Base-by-base conservation (phyloP, 2,888 invertebrate genomes). In the Drosophila nigricruria region DNA sequence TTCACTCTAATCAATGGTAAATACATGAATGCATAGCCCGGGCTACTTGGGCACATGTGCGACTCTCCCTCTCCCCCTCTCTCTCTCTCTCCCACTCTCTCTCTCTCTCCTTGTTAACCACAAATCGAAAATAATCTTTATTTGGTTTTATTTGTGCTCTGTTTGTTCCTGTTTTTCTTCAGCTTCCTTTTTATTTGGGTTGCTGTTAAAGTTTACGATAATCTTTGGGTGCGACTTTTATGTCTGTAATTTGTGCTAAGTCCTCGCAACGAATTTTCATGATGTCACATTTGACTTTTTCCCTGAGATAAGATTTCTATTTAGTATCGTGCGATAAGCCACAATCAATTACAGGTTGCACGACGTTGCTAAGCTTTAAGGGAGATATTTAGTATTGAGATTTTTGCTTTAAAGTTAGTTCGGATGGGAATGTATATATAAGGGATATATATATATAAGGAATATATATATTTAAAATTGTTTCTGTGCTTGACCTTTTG, bases 1-100 rank as follows among this genome's bases (percentile, higher is more conserved):
- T 91, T 91, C 92, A 92, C 92, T 93, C 79, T 73, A 81, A 81
- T 81, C 70, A 79, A 79, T 63, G 67, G 67, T 25, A 49, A 49
- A 34, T 27, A 56, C 52, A 34, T 12, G 18, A 30, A 54, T 16
- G 23, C 52, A 54, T 63, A 34, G 27, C 27, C 27, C 47, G 5
- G 18, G 47, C 12, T 23, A 3, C 42, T 43, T 43, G 42, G 14
- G 20, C 40, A 16, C 45, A 27, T 60, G 10, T 62, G 27, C 45
- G 27, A 25, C 36, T 12, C 18, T 18, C 47, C 16, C 14, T 50
- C n/a, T 49, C 5, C 5, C n/a, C 10, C 14, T 16, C 43, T 23
- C 3, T 14, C 14, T 14, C 16, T 2, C 16, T 25, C 47, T 47
- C 9, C n/a, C n/a, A 2, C 10, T 49, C 47, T n/a, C 47, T 32